Percentiles rank a stretch among this genome's conserved stretches.
Evolutionary conservation across 2,113 vertebrate species (phyloP).

Genomic region (Numida meleagris): DNA sequence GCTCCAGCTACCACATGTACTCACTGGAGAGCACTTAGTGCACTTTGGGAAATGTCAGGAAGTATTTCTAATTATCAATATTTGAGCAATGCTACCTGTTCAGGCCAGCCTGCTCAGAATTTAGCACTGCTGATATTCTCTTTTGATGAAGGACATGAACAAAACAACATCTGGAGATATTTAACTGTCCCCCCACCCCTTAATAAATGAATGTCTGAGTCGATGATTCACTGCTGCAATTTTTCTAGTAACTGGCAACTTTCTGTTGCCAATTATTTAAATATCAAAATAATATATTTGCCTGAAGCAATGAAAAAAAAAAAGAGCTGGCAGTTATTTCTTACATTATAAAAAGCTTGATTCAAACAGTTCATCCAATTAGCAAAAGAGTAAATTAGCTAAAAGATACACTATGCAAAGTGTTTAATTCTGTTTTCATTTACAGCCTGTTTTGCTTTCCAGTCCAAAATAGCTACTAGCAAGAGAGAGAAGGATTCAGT

Average conservation of each 20-base stretch:
- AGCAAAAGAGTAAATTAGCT: slow-evolving; percentile 11
- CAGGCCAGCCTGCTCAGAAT: neutral
- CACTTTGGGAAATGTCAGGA: neutral
- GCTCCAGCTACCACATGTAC: neutral
- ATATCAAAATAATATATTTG: neutral
- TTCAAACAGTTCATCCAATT: slow-evolving; percentile 14
- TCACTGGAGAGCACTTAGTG: neutral
- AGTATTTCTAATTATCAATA: neutral
- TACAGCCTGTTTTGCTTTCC: neutral
- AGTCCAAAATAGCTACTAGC: neutral
- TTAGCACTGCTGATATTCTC: neutral
- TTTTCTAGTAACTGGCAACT: slow-evolving; percentile 32
- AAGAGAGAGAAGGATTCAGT: neutral
- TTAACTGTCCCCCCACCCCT: neutral
- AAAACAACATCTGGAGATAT: slow-evolving; percentile 29
- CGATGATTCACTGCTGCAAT: neutral
- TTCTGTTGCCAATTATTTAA: slow-evolving; percentile 44
- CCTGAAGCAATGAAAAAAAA: slow-evolving; percentile 17
- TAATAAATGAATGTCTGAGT: neutral
- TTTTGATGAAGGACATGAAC: neutral
- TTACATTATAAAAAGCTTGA: slow-evolving; percentile 10
- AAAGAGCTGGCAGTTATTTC: slow-evolving; percentile 2
- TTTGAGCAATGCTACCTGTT: neutral
- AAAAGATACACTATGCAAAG: neutral
- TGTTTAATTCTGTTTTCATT: neutral